These are phyloP conservation scores for Allolobophora icterica DNA, from an alignment of 2,888 invertebrate species.

Conservation along the genomic window DNA sequence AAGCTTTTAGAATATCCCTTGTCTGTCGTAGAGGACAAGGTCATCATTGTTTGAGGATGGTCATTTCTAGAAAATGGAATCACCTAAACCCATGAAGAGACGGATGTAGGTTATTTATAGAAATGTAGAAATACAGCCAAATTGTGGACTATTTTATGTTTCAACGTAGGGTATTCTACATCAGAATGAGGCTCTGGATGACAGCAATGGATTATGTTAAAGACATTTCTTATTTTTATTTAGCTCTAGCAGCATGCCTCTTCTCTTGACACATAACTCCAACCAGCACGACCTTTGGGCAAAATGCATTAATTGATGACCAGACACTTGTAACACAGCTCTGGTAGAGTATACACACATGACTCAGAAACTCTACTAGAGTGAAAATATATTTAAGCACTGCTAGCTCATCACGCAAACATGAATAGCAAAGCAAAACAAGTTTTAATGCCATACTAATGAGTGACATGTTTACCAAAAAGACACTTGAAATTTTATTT, in stretches of 20 bases:
- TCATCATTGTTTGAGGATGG: no score
- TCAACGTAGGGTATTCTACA: no score
- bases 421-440: neutral
- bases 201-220: neutral
- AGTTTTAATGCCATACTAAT: neutral
- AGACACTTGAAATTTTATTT: no score
- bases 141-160: neutral
- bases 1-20: no score
- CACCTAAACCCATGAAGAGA: no score
- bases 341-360: neutral
- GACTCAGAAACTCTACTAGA: neutral
- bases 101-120: no score
- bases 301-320: neutral
- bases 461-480: neutral
- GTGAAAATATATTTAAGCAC: no score
- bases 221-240: neutral
- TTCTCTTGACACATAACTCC: no score
- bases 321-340: neutral
- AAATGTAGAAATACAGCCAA: no score
- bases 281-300: neutral
- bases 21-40: no score
- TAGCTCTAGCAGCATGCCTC: neutral
- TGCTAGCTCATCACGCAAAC: no score
- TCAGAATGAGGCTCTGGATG: neutral
- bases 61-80: no score